These are phyloP conservation scores for Oreocharis arfaki DNA, from an alignment of 2,113 vertebrate genomes.

Conservation along the genomic window DNA sequence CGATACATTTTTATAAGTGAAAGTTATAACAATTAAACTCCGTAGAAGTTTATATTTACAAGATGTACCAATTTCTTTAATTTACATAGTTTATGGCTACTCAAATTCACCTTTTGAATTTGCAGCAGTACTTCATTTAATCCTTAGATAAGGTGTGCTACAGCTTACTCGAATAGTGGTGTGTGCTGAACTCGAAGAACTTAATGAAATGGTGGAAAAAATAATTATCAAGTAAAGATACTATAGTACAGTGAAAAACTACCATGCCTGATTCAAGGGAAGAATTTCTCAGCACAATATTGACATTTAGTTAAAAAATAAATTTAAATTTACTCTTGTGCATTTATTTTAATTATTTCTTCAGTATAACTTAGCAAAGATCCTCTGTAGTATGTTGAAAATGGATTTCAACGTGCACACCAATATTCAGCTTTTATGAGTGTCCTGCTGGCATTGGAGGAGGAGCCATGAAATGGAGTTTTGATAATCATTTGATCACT, in stretches of 20 bases:
- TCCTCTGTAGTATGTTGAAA: background rate
- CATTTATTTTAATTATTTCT: conserved; percentile 24
- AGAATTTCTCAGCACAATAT: conserved; percentile 19
- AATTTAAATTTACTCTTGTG: background rate
- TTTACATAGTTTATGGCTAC: background rate
- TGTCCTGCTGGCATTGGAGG: conserved; percentile 45
- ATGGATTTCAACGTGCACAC: conserved; percentile 6
- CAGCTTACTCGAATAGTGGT: background rate
- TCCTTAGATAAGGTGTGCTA: background rate
- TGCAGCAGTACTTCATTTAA: background rate
- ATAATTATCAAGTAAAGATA: background rate
- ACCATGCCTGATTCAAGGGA: background rate
- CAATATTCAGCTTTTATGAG: background rate
- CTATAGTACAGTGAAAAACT: conserved; percentile 1
- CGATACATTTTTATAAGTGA: background rate
- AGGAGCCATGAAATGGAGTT: conserved; percentile 65
- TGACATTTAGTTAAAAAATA: background rate
- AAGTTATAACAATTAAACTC: background rate
- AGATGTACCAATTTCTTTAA: background rate
- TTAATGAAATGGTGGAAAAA: background rate
- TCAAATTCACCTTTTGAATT: background rate
- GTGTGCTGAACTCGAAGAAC: background rate
- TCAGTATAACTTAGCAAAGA: background rate
- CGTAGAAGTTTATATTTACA: background rate
- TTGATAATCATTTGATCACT: conserved; percentile 83